phyloP scores from a whole-genome alignment of 2,888 invertebrate genomes.

The Noctua fimbriata region DNA sequence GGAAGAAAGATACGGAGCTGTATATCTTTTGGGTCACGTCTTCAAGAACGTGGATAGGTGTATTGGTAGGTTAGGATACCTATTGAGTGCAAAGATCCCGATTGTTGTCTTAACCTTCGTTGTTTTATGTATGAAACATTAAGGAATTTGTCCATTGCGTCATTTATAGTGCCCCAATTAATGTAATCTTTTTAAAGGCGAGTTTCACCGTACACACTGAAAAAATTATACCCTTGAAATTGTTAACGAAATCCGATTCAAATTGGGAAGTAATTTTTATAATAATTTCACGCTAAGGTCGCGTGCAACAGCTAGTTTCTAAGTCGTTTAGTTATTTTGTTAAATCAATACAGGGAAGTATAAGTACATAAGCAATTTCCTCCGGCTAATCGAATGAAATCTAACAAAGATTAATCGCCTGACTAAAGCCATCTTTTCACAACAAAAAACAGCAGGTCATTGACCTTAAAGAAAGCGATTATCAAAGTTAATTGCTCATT shows the following conservation, averaged over 20 bases:
- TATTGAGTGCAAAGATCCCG: neutral
- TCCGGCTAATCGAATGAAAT: constrained; percentile 19
- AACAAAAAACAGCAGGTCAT: constrained; percentile 39
- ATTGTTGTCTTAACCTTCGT: neutral
- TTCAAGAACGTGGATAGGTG: constrained; percentile 4
- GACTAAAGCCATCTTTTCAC: constrained; percentile 23
- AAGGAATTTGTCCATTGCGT: neutral
- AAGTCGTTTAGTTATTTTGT: neutral
- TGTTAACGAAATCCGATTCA: too few species aligned
- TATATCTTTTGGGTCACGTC: constrained; percentile 56
- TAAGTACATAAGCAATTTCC: neutral
- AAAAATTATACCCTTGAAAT: too few species aligned
- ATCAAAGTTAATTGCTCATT: constrained; percentile 50
- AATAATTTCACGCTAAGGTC: too few species aligned
- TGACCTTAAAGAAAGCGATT: constrained; percentile 30
- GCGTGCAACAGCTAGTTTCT: neutral
- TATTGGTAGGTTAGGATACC: neutral
- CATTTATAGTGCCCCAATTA: neutral
- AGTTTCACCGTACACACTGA: neutral
- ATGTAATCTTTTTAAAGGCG: neutral
- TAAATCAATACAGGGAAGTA: neutral
- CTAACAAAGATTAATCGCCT: constrained; percentile 30
- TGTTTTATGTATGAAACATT: neutral
- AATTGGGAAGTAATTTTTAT: too few species aligned
- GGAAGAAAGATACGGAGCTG: constrained; percentile 52